Base-by-base conservation (phyloP, 1,140 invertebrate genomes). In the Cephus cinctus region DNA sequence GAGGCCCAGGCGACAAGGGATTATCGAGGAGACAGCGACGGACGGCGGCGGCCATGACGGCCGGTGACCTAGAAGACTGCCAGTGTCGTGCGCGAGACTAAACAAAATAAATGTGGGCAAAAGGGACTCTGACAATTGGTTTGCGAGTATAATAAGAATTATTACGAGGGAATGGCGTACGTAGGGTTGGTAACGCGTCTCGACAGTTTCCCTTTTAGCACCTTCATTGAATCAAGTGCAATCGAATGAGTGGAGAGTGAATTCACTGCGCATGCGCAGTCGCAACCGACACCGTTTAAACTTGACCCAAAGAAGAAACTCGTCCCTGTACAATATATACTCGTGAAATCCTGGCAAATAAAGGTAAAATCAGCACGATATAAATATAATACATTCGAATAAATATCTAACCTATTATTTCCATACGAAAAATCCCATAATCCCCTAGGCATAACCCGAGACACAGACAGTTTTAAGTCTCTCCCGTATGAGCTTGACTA, bases 291-390 rank as follows among this genome's bases (percentile, higher is more conserved):
- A 5, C 21, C n/a, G 25, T 6, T 4, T 30, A 34, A 31, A 53
- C 53, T 56, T 56, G 53, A 56, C 57, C 53, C 47, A 52, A 52
- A 48, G 47, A 36, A 42, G 21, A n/a, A n/a, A n/a, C n/a, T n/a
- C n/a, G n/a, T n/a, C n/a, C n/a, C n/a, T n/a, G n/a, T n/a, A n/a
- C n/a, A n/a, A n/a, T n/a, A n/a, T n/a, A n/a, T n/a, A n/a, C n/a
- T n/a, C n/a, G n/a, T n/a, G n/a, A n/a, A n/a, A n/a, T n/a, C n/a
- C n/a, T n/a, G n/a, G n/a, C n/a, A n/a, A n/a, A n/a, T n/a, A n/a
- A n/a, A n/a, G n/a, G n/a, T n/a, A n/a, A n/a, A n/a, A n/a, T n/a
- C n/a, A n/a, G n/a, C n/a, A n/a, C n/a, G n/a, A n/a, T n/a, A n/a
- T n/a, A n/a, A n/a, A n/a, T n/a, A n/a, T n/a, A n/a, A n/a, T n/a